Evolutionary conservation across 1,140 invertebrate genomes (phyloP).

Genomic region (Lerema accius): DNA sequence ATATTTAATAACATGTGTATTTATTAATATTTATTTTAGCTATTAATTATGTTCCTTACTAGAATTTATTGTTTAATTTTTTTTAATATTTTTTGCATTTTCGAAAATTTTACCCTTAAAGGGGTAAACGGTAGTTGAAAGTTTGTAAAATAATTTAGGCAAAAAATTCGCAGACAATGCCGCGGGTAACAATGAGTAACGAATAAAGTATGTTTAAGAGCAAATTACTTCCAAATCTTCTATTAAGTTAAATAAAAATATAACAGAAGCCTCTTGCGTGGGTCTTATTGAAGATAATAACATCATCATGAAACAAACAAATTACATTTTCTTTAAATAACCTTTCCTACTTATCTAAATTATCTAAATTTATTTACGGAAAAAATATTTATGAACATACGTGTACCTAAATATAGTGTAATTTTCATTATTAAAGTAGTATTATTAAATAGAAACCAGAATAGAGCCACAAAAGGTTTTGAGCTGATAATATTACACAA

Average conservation of each 20-base stretch:
- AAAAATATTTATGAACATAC: conserved; percentile 1
- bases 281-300: conserved; percentile 26
- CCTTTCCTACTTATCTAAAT: conserved; percentile 20
- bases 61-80: no score
- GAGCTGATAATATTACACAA: conserved; percentile 70
- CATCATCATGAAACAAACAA: conserved; percentile 15
- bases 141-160: no score
- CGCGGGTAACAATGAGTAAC: no score
- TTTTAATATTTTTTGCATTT: no score
- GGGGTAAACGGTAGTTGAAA: no score
- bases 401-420: conserved; percentile 4
- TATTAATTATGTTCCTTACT: no score
- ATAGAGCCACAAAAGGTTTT: conserved; percentile 50
- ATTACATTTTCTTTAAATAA: conserved; percentile 14
- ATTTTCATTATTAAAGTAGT: conserved; percentile 42
- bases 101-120: no score
- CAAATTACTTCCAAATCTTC: no score
- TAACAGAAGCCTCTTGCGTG: conserved; percentile 11
- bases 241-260: background rate
- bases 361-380: conserved; percentile 17
- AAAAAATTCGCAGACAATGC: no score
- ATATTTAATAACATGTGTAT: no score
- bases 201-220: no score
- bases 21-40: no score
- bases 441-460: conserved; percentile 16